A percentile compares a stretch with the other conserved stretches of the same genome.
Conservation (phyloP, 2,113 vertebrate genomes). For the Varanus komodoensis region DNA sequence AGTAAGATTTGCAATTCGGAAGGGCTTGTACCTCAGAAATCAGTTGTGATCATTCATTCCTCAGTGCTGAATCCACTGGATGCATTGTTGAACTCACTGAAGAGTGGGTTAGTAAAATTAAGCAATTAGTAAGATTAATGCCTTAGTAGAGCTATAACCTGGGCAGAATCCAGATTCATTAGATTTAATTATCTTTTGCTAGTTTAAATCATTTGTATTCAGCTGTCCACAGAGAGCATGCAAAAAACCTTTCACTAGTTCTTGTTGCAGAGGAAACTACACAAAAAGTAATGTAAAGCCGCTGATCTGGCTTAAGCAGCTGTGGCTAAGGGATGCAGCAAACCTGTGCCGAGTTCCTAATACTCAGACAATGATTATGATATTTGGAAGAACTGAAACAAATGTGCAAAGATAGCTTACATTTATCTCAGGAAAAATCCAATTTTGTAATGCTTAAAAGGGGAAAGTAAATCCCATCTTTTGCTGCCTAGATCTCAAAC, state of each 20-base stretch:
- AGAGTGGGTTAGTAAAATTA: conserved; percentile 61
- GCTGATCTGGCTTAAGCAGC: neutral
- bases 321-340: neutral
- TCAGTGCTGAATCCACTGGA: conserved; percentile 31
- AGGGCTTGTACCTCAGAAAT: conserved; percentile 50
- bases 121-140: conserved; percentile 72
- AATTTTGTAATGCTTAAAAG: neutral
- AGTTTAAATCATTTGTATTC: conserved; percentile 59
- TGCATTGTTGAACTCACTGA: conserved; percentile 49
- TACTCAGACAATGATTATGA: neutral
- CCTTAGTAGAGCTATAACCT: conserved; percentile 60
- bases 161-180: conserved; percentile 66
- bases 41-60: conserved; percentile 51
- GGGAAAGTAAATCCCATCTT: neutral
- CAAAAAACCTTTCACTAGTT: neutral
- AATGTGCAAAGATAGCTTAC: neutral
- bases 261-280: neutral
- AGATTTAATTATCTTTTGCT: conserved; percentile 68
- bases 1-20: conserved; percentile 35
- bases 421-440: neutral
- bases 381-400: neutral
- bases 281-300: neutral
- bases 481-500: neutral
- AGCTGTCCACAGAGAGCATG: conserved; percentile 41
- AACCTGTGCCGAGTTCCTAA: neutral